Conservation (phyloP, 1,140 invertebrate genomes). For the Caenorhabditis briggsae region DNA sequence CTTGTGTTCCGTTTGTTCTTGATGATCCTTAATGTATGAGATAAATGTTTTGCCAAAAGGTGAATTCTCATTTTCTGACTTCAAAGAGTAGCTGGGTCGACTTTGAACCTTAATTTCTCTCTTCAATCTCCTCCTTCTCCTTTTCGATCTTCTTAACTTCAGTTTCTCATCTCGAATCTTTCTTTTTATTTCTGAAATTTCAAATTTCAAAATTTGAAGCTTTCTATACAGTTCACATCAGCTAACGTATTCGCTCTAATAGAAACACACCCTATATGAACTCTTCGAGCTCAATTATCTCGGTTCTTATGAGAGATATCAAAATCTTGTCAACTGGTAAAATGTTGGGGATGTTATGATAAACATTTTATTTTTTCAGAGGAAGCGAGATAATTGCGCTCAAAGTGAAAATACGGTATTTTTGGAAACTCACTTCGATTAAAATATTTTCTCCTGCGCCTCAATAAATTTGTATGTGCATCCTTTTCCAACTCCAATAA, state of each 20-base stretch:
- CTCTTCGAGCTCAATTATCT: too few species aligned
- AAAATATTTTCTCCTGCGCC: neutral
- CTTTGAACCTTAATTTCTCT: slow-evolving; percentile 17
- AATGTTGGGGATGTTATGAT: too few species aligned
- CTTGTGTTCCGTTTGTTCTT: slow-evolving; percentile 40
- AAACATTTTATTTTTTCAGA: too few species aligned
- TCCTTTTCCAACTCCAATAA: neutral
- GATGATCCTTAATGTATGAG: slow-evolving; percentile 55
- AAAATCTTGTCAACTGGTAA: too few species aligned
- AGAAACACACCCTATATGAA: too few species aligned
- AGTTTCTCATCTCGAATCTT: slow-evolving; percentile 14
- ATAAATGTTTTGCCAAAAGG: slow-evolving; percentile 59
- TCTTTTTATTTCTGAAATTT: neutral
- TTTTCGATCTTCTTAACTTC: neutral
- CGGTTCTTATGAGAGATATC: too few species aligned
- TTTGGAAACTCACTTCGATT: neutral
- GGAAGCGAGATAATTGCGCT: too few species aligned
- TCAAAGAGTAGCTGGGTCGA: neutral
- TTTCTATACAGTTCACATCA: too few species aligned
- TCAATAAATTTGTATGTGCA: slow-evolving; percentile 17
- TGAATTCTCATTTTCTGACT: slow-evolving; percentile 34
- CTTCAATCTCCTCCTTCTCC: neutral
- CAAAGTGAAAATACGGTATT: neutral
- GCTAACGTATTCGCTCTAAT: too few species aligned
- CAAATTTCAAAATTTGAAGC: too few species aligned